These are phyloP conservation scores for Serranochromis macrocephalus DNA, from an alignment of 2,113 vertebrate species.

Conservation along the genomic window DNA sequence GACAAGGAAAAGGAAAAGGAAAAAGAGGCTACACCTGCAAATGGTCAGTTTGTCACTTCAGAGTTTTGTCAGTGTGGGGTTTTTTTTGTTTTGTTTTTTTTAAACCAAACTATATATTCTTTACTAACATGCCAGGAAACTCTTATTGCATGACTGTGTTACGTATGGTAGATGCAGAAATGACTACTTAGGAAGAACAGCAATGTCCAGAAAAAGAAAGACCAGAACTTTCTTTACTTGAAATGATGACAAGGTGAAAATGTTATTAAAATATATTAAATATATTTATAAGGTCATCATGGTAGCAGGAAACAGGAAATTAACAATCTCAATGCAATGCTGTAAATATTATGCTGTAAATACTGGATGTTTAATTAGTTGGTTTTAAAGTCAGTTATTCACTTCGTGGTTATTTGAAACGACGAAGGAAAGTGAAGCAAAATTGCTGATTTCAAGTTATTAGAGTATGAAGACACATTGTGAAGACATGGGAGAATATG, in stretches of 20 bases:
- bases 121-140: neutral
- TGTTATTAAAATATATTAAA: neutral
- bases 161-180: neutral
- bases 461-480: neutral
- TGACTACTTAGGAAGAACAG: neutral
- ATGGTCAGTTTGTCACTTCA: slow-evolving; percentile 41
- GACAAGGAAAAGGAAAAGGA: slow-evolving; percentile 22
- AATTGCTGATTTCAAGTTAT: neutral
- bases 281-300: neutral
- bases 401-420: neutral
- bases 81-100: rapidly evolving
- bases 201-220: neutral
- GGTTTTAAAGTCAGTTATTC: neutral
- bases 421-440: neutral
- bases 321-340: neutral
- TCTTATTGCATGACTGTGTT: neutral
- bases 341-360: neutral
- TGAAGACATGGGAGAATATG: neutral
- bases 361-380: neutral
- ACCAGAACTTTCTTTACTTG: neutral
- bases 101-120: neutral
- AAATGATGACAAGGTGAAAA: neutral
- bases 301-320: neutral
- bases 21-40: slow-evolving; percentile 22
- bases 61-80: neutral